phyloP scores from a whole-genome alignment of 2,888 invertebrate genomes.

The Eubasilissa splendida region DNA sequence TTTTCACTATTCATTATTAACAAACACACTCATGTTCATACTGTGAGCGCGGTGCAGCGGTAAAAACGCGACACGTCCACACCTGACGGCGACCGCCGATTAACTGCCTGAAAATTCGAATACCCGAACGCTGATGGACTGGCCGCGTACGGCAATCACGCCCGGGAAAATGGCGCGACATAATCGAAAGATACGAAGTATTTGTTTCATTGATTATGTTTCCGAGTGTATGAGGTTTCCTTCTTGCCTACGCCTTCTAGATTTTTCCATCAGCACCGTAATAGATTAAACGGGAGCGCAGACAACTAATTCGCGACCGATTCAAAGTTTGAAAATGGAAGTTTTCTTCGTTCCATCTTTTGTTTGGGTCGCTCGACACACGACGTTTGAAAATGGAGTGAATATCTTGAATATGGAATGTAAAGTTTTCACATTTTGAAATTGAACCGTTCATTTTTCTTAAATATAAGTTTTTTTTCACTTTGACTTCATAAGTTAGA shows the following conservation, averaged over 20 bases:
- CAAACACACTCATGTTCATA: slow-evolving; percentile 5
- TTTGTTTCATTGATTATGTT: neutral
- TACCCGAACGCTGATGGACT: slow-evolving; percentile 14
- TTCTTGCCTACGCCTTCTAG: neutral
- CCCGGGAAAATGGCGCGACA: neutral
- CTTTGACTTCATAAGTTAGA: too few species aligned
- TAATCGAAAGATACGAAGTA: neutral
- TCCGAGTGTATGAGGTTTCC: neutral
- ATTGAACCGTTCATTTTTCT: too few species aligned
- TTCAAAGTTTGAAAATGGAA: slow-evolving; percentile 34
- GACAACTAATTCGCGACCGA: slow-evolving; percentile 20
- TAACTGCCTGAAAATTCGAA: slow-evolving; percentile 37
- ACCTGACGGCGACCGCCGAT: slow-evolving; percentile 15
- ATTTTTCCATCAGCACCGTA: neutral
- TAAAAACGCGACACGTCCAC: slow-evolving; percentile 29
- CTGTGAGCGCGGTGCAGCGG: neutral
- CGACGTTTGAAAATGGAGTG: slow-evolving; percentile 1
- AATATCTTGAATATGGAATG: neutral
- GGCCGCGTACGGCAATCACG: neutral
- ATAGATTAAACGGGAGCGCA: slow-evolving; percentile 2
- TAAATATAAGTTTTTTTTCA: too few species aligned
- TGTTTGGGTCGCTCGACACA: neutral
- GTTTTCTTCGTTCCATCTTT: slow-evolving; percentile 27
- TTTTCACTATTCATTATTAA: slow-evolving; percentile 32
- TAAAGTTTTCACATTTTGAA: too few species aligned